Evolutionary conservation across 2,797 vertebrate species (phyloP).

Genomic region (Arctocebus calabarensis): DNA sequence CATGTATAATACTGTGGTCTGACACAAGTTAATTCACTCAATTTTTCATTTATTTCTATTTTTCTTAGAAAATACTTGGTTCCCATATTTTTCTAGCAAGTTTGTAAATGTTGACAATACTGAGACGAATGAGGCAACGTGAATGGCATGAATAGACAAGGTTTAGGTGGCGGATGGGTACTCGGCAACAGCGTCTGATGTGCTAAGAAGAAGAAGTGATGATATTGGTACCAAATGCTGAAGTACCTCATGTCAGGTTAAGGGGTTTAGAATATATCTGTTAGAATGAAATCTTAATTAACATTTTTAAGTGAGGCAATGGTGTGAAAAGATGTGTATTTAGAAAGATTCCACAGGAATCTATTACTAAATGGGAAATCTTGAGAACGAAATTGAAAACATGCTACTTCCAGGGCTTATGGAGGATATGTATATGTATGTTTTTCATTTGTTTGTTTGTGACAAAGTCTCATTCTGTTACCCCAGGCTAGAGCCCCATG

Average conservation of each 20-base stretch:
- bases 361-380: neutral
- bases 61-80: constrained; percentile 46
- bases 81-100: constrained; percentile 23
- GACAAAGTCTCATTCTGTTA: too few species aligned
- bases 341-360: neutral
- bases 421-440: neutral
- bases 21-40: constrained; percentile 53
- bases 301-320: neutral
- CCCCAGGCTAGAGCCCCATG: too few species aligned
- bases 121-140: constrained; percentile 38
- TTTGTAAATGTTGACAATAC: constrained; percentile 4
- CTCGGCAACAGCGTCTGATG: neutral
- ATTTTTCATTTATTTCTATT: constrained; percentile 52
- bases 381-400: neutral
- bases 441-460: too few species aligned
- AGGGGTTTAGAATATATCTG: neutral
- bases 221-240: neutral
- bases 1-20: neutral
- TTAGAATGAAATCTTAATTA: neutral
- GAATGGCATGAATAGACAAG: neutral
- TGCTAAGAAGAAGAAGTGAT: neutral
- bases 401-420: neutral
- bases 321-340: neutral
- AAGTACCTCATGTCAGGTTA: neutral
- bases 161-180: neutral